These are phyloP conservation scores for Helarctos malayanus DNA, from an alignment of 2,797 vertebrate species.

Conservation along the genomic window DNA sequence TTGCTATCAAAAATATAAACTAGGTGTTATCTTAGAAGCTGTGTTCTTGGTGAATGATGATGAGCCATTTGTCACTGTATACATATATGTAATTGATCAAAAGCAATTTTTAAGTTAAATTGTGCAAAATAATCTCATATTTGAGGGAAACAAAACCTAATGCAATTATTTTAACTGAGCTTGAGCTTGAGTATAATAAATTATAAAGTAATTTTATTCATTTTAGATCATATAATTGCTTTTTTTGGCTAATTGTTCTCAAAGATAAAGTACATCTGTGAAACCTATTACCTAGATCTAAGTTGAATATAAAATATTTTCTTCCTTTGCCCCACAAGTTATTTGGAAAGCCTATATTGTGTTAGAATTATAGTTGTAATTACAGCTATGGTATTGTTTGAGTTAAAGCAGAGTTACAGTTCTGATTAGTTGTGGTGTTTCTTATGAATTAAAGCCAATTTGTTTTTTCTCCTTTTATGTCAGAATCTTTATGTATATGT, in stretches of 20 bases:
- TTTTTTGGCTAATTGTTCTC: not conserved
- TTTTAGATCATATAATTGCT: not conserved
- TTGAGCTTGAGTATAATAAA: constrained; percentile 8
- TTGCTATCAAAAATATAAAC: not conserved
- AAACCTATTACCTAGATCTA: not conserved
- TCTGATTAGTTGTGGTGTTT: not conserved
- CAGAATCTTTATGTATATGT: constrained; percentile 99
- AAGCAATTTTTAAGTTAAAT: constrained; percentile 27
- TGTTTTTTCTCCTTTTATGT: constrained; percentile 39
- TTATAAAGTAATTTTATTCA: not conserved
- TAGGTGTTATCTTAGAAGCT: constrained; percentile 29
- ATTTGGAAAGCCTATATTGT: not conserved
- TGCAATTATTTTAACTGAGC: not conserved
- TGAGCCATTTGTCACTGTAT: not conserved
- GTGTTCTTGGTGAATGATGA: not conserved
- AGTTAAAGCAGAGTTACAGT: not conserved
- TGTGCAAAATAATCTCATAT: not conserved
- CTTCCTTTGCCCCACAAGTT: not conserved
- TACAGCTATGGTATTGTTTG: not conserved
- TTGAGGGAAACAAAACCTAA: not conserved
- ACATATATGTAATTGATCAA: not conserved
- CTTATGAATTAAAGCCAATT: not conserved
- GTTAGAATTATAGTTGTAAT: not conserved
- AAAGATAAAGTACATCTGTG: constrained; percentile 13
- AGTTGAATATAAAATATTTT: constrained; percentile 40